phyloP scores from a whole-genome alignment of 2,113 vertebrate genomes.

The Panthera uncia region DNA sequence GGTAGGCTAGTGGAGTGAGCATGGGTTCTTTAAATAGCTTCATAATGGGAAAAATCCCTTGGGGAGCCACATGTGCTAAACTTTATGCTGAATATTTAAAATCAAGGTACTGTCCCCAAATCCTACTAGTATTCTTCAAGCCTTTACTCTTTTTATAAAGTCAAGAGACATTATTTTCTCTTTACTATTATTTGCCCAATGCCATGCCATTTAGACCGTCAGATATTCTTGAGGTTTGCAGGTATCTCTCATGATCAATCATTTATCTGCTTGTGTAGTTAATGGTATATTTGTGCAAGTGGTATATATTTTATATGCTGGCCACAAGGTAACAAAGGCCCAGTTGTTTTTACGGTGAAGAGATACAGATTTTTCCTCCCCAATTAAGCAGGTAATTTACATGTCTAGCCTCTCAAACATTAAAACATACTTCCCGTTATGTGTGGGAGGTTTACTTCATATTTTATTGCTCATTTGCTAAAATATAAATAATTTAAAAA shows the following conservation, averaged over 20 bases:
- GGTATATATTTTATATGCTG: conserved; percentile 68
- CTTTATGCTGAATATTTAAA: conserved; percentile 46
- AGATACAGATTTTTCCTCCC: conserved; percentile 72
- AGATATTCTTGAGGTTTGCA: conserved; percentile 48
- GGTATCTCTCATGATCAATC: not conserved
- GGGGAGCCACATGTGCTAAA: not conserved
- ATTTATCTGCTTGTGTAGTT: conserved; percentile 36
- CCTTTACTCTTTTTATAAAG: conserved; percentile 7
- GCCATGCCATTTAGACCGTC: conserved; percentile 56
- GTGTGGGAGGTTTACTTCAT: conserved; percentile 66
- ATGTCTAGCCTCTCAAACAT: conserved; percentile 76
- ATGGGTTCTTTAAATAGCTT: conserved; percentile 12
- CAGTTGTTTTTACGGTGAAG: conserved; percentile 69
- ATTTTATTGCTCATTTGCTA: conserved; percentile 77
- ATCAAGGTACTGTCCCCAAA: conserved; percentile 14
- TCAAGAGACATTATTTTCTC: not conserved
- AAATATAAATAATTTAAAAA: conserved; percentile 59
- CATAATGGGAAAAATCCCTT: not conserved
- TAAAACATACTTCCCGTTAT: conserved; percentile 76
- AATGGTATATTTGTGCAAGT: conserved; percentile 44
- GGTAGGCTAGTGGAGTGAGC: not conserved
- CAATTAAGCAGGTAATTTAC: conserved; percentile 81
- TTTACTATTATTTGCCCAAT: conserved; percentile 33
- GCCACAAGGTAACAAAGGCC: conserved; percentile 40
- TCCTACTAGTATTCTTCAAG: not conserved